A percentile compares a stretch with the other conserved stretches of the same genome.
These are phyloP conservation scores for Cenopis cana DNA, from an alignment of 2,888 invertebrate species.

Conservation along the genomic window DNA sequence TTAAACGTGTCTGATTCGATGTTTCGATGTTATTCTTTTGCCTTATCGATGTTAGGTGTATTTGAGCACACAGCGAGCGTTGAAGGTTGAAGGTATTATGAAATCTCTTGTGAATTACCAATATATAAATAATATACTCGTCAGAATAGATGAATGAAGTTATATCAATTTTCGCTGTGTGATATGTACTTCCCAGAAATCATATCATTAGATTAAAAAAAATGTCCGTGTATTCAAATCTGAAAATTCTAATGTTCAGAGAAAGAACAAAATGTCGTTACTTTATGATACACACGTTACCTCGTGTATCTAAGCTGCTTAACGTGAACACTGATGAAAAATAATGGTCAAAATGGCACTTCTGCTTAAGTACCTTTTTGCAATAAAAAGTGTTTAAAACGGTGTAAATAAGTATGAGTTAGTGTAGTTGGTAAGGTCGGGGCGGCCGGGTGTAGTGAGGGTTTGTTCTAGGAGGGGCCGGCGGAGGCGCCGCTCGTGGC, in stretches of 20 bases:
- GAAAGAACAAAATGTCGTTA: not conserved
- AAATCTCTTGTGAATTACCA: not conserved
- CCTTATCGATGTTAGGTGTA: slow-evolving; percentile 33
- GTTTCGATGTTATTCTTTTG: slow-evolving; percentile 37
- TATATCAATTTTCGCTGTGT: slow-evolving; percentile 16
- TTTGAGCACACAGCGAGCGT: slow-evolving; percentile 4
- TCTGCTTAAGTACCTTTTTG: too few relatives aligned
- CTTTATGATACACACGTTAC: not conserved
- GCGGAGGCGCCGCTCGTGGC: slow-evolving; percentile 86
- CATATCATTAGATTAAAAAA: not conserved
- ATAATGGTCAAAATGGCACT: too few relatives aligned
- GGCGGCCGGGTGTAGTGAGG: slow-evolving; percentile 76
- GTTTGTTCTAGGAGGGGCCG: slow-evolving; percentile 85
- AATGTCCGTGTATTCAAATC: slow-evolving; percentile 1
- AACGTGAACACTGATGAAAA: too few relatives aligned
- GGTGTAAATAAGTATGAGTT: not conserved
- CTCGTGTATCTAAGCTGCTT: too few relatives aligned
- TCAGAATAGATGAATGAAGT: not conserved
- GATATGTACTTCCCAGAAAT: not conserved
- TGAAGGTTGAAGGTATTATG: not conserved
- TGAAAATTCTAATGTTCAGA: not conserved
- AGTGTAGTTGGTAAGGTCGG: slow-evolving; percentile 33
- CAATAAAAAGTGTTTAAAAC: slow-evolving; percentile 13
- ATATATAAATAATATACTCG: not conserved
- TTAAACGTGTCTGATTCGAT: slow-evolving; percentile 33